Conservation (phyloP, 2,797 vertebrate genomes). For the Cynopterus sphinx region DNA sequence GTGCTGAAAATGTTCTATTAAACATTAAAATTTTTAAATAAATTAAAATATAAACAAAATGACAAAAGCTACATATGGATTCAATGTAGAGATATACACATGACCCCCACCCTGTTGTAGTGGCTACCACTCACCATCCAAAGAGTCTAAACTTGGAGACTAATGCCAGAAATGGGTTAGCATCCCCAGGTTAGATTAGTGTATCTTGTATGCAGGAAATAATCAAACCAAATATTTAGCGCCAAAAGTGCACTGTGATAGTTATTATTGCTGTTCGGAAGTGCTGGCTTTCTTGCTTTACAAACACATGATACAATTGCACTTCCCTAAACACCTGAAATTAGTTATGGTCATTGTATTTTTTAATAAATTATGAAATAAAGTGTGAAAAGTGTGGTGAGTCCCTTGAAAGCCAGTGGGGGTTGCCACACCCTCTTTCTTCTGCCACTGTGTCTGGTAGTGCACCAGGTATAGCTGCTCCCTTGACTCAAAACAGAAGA, state of each 20-base stretch:
- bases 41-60: background rate
- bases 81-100: background rate
- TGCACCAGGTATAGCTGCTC: background rate
- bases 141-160: background rate
- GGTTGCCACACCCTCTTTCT: background rate
- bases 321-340: background rate
- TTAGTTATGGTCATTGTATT: background rate
- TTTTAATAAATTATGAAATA: background rate
- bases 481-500: background rate
- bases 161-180: background rate
- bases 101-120: background rate
- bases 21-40: background rate
- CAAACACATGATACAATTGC: background rate
- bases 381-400: background rate
- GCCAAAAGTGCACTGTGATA: background rate
- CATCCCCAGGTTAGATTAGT: background rate
- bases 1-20: background rate
- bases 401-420: background rate
- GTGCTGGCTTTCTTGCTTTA: background rate
- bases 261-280: background rate
- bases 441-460: background rate
- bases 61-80: background rate
- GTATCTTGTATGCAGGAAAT: background rate
- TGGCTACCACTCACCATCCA: background rate
- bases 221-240: background rate